Evolutionary conservation across 2,113 vertebrate genomes (phyloP).

Genomic region (Daubentonia madagascariensis): DNA sequence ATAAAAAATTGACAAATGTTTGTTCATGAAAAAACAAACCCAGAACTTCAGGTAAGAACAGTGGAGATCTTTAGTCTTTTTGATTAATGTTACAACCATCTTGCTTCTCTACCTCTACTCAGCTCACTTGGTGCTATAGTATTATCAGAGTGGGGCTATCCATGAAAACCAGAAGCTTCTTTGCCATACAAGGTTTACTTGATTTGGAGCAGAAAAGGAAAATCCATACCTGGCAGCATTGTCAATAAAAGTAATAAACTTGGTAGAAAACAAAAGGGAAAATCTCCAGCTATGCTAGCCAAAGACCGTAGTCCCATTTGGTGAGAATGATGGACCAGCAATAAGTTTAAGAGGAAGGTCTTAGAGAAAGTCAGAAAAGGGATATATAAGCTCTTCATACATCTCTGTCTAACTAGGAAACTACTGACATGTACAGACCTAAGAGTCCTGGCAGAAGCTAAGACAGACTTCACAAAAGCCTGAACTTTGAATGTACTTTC

Average conservation of each 20-base stretch:
- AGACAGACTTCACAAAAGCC: not conserved
- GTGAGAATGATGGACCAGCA: not conserved
- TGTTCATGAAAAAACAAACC: not conserved
- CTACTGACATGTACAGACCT: not conserved
- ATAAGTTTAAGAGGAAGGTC: not conserved
- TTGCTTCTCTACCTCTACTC: not conserved
- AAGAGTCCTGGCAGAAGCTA: not conserved
- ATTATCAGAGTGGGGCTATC: no score
- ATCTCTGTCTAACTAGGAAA: not conserved
- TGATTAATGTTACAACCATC: not conserved
- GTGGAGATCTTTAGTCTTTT: not conserved
- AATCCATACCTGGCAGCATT: not conserved
- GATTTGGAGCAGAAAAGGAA: not conserved
- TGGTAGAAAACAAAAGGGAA: not conserved
- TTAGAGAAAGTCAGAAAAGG: not conserved
- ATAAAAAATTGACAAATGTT: not conserved
- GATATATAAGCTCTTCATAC: not conserved
- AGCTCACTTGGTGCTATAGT: not conserved
- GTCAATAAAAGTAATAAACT: not conserved
- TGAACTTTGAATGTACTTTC: not conserved
- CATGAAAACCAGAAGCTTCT: not conserved
- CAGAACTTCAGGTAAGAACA: not conserved
- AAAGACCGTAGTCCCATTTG: not conserved
- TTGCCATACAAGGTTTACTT: not conserved
- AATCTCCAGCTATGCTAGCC: not conserved